Percentiles rank a stretch among this genome's conserved stretches.
Evolutionary conservation across 1,140 invertebrate genomes (phyloP).

Genomic region (Drosophila paulistorum): DNA sequence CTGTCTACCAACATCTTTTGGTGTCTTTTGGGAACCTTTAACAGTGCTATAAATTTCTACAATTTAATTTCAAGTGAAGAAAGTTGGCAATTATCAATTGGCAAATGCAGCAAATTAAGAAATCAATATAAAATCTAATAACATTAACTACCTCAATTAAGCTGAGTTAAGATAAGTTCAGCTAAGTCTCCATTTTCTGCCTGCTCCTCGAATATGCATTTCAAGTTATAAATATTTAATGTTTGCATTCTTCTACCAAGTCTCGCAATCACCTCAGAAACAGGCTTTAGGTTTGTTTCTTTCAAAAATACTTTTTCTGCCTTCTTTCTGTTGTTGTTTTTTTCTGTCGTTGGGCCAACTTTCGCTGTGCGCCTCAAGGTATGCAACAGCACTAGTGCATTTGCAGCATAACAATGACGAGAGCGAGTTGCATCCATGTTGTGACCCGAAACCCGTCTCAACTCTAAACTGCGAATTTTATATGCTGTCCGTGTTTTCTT

Average conservation of each 20-base stretch:
- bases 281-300: background rate
- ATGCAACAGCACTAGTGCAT: constrained; percentile 64
- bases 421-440: constrained; percentile 26
- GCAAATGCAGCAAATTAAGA: too few species aligned
- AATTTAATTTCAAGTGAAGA: too few species aligned
- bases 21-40: too few species aligned
- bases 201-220: background rate
- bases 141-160: too few species aligned
- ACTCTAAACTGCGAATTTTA: constrained; percentile 48
- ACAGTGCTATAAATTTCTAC: too few species aligned
- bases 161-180: too few species aligned
- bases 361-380: constrained; percentile 27
- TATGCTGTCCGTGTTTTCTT: constrained; percentile 32
- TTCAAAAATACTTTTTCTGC: background rate
- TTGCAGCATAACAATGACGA: constrained; percentile 54
- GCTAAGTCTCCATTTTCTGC: background rate
- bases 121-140: too few species aligned
- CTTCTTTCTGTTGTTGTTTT: background rate
- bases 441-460: constrained; percentile 22
- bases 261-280: constrained; percentile 1
- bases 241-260: constrained; percentile 15
- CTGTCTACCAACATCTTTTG: too few species aligned
- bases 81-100: too few species aligned
- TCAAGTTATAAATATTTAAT: constrained; percentile 38
- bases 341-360: background rate